Conservation (phyloP, 2,113 vertebrate genomes). For the Lagenorhynchus albirostris region DNA sequence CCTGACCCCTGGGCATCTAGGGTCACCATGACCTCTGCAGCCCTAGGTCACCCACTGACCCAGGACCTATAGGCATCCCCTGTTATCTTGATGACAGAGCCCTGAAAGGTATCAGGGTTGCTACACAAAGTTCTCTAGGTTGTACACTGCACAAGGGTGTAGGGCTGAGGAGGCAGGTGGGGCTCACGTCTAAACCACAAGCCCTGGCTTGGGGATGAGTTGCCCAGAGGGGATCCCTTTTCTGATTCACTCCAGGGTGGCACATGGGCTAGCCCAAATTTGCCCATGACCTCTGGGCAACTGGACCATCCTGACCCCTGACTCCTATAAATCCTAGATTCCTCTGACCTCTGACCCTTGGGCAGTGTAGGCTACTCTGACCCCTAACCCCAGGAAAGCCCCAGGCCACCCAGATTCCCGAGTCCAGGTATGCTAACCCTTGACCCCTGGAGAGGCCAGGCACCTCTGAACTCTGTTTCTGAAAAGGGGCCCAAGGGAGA, state of each 20-base stretch:
- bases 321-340: not conserved
- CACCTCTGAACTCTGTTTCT: not conserved
- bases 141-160: not conserved
- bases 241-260: not conserved
- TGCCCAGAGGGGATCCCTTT: not conserved
- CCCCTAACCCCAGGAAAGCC: not conserved
- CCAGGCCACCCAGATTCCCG: not conserved
- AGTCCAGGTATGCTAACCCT: not conserved
- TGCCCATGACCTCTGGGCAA: not conserved
- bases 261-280: not conserved
- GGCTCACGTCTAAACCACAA: not conserved
- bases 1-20: not conserved
- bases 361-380: not conserved
- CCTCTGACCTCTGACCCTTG: not conserved
- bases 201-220: not conserved
- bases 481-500: slow-evolving; percentile 90
- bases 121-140: not conserved
- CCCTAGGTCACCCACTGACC: not conserved
- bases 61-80: not conserved
- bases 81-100: not conserved
- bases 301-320: not conserved
- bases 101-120: not conserved
- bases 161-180: no score
- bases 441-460: not conserved
- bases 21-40: not conserved